These are phyloP conservation scores for Muscicapa adusta DNA, from an alignment of 2,113 vertebrate genomes.

Conservation along the genomic window DNA sequence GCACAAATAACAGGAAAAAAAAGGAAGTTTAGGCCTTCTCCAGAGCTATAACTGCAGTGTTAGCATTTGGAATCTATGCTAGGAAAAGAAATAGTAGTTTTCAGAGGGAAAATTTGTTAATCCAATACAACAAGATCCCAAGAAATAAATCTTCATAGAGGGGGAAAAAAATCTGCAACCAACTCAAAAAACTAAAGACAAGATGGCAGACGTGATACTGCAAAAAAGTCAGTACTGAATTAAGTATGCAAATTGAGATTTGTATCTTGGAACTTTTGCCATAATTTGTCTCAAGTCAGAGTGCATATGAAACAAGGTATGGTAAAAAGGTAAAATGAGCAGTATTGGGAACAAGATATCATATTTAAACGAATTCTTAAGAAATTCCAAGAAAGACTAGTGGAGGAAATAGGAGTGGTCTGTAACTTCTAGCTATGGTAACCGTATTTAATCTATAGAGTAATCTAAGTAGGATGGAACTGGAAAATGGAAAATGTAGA, in stretches of 20 bases:
- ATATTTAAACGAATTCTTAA: background rate
- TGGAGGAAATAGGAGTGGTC: background rate
- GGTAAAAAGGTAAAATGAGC: background rate
- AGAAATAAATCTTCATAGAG: background rate
- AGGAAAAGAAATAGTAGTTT: background rate
- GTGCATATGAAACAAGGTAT: background rate
- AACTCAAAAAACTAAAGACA: background rate
- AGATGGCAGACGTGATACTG: background rate
- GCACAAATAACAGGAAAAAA: background rate
- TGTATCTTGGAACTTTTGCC: background rate
- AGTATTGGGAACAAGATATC: background rate
- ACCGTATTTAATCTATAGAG: background rate
- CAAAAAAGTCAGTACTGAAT: background rate
- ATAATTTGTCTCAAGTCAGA: background rate
- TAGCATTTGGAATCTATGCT: background rate
- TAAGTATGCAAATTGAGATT: background rate
- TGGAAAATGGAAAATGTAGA: background rate
- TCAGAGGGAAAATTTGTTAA: background rate
- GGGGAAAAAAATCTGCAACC: accelerated
- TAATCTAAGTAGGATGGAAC: background rate
- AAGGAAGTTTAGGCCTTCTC: background rate
- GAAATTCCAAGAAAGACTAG: background rate
- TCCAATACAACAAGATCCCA: background rate
- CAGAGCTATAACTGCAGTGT: background rate
- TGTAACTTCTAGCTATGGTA: background rate